Conservation (phyloP, 2,797 vertebrate genomes). For the Channallabes apus region DNA sequence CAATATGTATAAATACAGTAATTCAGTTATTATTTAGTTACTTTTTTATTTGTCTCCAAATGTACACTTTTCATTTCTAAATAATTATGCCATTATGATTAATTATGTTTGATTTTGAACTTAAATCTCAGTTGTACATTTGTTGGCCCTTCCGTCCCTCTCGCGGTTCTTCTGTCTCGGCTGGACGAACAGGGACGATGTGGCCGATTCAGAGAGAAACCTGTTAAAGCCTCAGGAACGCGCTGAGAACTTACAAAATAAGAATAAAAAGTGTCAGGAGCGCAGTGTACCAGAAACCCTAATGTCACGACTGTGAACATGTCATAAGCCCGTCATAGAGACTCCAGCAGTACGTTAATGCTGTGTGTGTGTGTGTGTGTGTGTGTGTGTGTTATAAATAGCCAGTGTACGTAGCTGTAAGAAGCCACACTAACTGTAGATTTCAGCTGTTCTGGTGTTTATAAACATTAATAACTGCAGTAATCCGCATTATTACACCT, state of each 20-base stretch:
- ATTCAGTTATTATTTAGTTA: neutral
- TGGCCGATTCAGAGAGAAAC: neutral
- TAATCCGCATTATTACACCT: slow-evolving; percentile 1
- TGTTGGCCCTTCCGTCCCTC: no score
- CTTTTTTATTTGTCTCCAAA: neutral
- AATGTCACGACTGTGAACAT: neutral
- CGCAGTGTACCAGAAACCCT: neutral
- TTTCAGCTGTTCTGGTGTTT: neutral
- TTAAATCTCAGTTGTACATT: no score
- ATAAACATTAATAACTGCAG: slow-evolving; percentile 8
- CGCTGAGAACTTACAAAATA: neutral
- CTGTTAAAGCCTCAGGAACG: neutral
- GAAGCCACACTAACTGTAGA: neutral
- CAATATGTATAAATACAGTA: neutral
- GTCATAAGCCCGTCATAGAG: neutral
- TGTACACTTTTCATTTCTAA: neutral
- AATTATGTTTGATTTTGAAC: neutral
- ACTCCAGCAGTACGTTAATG: neutral
- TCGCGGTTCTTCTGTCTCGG: neutral
- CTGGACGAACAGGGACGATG: neutral
- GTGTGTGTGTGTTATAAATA: slow-evolving; percentile 16
- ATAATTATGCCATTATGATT: neutral
- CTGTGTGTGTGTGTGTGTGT: neutral
- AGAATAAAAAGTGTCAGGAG: neutral
- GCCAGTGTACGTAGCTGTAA: neutral